Conservation (phyloP, 2,888 invertebrate species). For the Uropetala carovei region DNA sequence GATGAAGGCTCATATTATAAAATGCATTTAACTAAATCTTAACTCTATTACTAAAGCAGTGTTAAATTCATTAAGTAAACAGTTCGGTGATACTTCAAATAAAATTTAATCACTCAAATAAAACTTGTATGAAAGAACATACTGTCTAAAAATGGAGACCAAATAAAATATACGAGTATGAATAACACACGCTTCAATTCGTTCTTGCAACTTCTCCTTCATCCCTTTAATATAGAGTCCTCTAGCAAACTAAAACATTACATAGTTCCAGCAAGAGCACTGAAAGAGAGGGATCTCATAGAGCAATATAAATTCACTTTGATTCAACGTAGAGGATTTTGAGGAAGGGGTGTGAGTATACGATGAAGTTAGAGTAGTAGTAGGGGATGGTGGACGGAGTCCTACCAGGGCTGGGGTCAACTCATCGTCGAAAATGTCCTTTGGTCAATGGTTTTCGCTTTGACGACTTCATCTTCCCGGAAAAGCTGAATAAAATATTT, state of each 20-base stretch:
- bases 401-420: conserved; percentile 38
- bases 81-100: conserved; percentile 19
- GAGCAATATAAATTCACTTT: conserved; percentile 63
- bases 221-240: neutral
- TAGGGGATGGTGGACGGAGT: neutral
- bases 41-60: too few species aligned
- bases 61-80: neutral
- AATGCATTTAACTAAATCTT: too few species aligned
- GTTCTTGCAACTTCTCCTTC: neutral
- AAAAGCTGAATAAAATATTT: conserved; percentile 56
- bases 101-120: neutral
- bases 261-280: neutral
- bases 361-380: neutral
- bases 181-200: conserved; percentile 27
- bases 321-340: conserved; percentile 36
- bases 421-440: conserved; percentile 59
- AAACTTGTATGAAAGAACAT: conserved; percentile 1
- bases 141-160: neutral
- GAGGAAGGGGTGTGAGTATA: neutral
- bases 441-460: conserved; percentile 54
- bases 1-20: too few species aligned
- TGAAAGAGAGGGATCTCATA: conserved; percentile 10
- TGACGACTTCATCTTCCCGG: conserved; percentile 63
- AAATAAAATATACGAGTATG: neutral
- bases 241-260: neutral